Base-by-base conservation (phyloP, 2,888 invertebrate genomes). In the Tipula vernalis region DNA sequence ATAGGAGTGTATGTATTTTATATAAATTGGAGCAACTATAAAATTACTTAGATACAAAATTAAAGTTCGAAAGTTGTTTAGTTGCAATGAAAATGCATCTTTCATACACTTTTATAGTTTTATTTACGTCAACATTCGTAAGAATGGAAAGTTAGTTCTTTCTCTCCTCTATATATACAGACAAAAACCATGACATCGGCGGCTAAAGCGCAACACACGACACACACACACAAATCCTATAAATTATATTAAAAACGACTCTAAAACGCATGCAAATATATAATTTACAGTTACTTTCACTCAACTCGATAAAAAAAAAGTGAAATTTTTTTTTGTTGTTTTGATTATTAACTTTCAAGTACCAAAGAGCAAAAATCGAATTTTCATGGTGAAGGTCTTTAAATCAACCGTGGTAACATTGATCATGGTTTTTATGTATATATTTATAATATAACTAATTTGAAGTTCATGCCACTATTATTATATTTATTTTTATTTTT, bases 361-460 rank as follows among this genome's bases (percentile, higher is more conserved):
- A 71, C 71, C 71, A 71, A 71, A 71, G 71, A 71, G 71, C 71
- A 28, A 28, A 71, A 71, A 71, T 71, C 28, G 71, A 71, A 71
- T 71, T 71, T 71, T 71, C 71, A 71, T 71, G 71, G 71, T 71
- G 71, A 71, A 71, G 71, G 71, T 71, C 71, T 71, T 71, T 71
- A 71, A 71, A 71, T 71, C 71, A 71, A 71, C 71, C 71, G 10
- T 71, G 71, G 71, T 71, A 71, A 71, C 71, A 71, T 71, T 71
- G 71, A 71, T 71, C 71, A 71, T 71, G 71, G 71, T 18, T 28
- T 71, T 18, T 71, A 28, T 18, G 71, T 71, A 71, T 71, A 71
- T 28, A 71, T 10, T 71, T 28, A 28, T 28, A 28, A 71, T 15
- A 57, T 28, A 71, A 71, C 71, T 71, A 71, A 71, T 28, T 71